phyloP scores from a whole-genome alignment of 1,140 invertebrate genomes.

The Zophobas atratus region DNA sequence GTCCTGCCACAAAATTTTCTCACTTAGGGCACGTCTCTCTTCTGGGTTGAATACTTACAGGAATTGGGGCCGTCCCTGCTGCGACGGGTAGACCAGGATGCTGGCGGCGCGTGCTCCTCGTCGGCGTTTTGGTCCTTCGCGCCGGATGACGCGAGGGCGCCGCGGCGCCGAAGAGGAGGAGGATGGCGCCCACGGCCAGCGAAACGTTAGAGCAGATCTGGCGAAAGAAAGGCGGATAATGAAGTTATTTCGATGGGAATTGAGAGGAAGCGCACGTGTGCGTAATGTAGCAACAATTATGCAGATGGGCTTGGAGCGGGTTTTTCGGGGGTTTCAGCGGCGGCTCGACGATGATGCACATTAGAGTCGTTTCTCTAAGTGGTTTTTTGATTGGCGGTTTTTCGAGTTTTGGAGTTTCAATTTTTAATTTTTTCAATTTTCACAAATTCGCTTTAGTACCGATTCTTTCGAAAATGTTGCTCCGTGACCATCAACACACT shows the following conservation, averaged over 20 bases:
- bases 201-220: constrained; percentile 60
- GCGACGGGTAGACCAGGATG: constrained; percentile 64
- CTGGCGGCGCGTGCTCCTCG: constrained; percentile 59
- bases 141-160: constrained; percentile 53
- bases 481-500: no score
- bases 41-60: constrained; percentile 57
- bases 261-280: not conserved
- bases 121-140: constrained; percentile 57
- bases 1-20: constrained; percentile 67
- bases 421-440: no score
- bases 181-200: constrained; percentile 55
- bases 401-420: no score
- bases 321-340: no score
- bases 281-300: not conserved
- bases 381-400: no score
- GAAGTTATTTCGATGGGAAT: not conserved
- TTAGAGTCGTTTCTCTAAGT: no score
- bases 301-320: not conserved
- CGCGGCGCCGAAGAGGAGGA: constrained; percentile 54
- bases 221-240: constrained; percentile 45
- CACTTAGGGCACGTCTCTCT: no score
- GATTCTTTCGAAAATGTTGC: no score
- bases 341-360: no score
- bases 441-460: no score
- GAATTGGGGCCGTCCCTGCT: constrained; percentile 64